These are phyloP conservation scores for Cephus sareptanus DNA, from an alignment of 2,888 invertebrate genomes.

Conservation along the genomic window DNA sequence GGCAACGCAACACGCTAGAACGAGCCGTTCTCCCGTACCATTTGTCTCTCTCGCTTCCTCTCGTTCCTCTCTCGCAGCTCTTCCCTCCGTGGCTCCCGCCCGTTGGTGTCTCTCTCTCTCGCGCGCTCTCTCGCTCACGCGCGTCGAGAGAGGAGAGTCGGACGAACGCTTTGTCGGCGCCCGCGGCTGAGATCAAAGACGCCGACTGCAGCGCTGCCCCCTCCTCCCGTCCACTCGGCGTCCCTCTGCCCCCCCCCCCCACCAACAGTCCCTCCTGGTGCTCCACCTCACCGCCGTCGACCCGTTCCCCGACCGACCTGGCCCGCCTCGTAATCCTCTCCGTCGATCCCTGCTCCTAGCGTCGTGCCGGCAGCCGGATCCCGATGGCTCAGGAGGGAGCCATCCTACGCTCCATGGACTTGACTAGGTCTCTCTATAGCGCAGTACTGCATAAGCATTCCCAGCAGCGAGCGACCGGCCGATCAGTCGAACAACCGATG, in stretches of 20 bases:
- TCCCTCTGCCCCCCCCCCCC: constrained; percentile 22
- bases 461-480: background rate
- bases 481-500: background rate
- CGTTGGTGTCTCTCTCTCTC: constrained; percentile 27
- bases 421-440: background rate
- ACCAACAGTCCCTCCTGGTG: constrained; percentile 36
- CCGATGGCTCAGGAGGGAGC: background rate
- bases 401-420: background rate
- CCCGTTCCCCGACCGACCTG: constrained; percentile 18
- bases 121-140: constrained; percentile 6
- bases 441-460: background rate
- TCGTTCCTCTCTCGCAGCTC: constrained; percentile 10
- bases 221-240: constrained; percentile 12
- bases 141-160: constrained; percentile 33
- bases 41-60: constrained; percentile 17
- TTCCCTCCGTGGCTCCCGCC: constrained; percentile 18
- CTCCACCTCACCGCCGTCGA: constrained; percentile 25
- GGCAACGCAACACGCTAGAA: constrained; percentile 49
- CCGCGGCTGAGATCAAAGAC: constrained; percentile 63
- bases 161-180: constrained; percentile 63
- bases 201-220: constrained; percentile 46
- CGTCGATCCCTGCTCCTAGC: constrained; percentile 18
- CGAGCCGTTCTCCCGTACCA: constrained; percentile 27
- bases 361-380: background rate
- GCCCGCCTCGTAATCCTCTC: constrained; percentile 20